Evolutionary conservation across 2,888 invertebrate genomes (phyloP), one percentile per base, ranked within the genome.

Genomic region (Microchrysa polita): DNA sequence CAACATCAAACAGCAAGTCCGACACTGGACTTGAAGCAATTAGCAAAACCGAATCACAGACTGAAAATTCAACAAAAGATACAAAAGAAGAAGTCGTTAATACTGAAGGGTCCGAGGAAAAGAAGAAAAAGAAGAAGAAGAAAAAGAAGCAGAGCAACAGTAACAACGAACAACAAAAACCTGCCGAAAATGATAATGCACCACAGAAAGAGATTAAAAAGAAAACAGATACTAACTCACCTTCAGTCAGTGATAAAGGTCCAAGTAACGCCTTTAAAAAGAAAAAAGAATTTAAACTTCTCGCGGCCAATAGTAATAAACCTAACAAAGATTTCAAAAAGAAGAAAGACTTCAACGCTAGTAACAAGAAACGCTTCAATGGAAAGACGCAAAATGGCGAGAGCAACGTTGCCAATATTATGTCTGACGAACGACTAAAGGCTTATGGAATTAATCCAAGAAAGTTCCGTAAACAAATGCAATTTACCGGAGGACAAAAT

Each of bases 371-470:
- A 73, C 53, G 48, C 55, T 73, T 78, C 20, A 61, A 75, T 72
- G 72, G 74, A 42, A 69, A 73, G 72, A 78, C 78, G 74, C 74
- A 74, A 80, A 76, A 80, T 82, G 76, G 71, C 74, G 76, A 34
- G 59, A 77, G 69, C 20, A 78, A 16, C 67, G 74, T 60, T 12
- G 14, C 34, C 16, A 65, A n/a, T 27, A 79, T 84, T 71, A 81
- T 93, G 27, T 90, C 93, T 1, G 93, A 95, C 83, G 92, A 93
- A 77, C 88, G 98, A 77, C 87, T 98, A 9, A 90, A 91, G 80
- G 96, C 96, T 0, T 98, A 94, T 82, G 97, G 97, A 72, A 89
- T 97, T 52, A 96, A 96, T 86, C 96, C 96, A 0, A 94, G 93
- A 80, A 95, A 94, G 82, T 94, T 82, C 73, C 80, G 82, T 75